Percentiles rank a stretch among this genome's conserved stretches.
Evolutionary conservation across 1,140 invertebrate genomes (phyloP).

Genomic region (Zaprionus gabonicus): DNA sequence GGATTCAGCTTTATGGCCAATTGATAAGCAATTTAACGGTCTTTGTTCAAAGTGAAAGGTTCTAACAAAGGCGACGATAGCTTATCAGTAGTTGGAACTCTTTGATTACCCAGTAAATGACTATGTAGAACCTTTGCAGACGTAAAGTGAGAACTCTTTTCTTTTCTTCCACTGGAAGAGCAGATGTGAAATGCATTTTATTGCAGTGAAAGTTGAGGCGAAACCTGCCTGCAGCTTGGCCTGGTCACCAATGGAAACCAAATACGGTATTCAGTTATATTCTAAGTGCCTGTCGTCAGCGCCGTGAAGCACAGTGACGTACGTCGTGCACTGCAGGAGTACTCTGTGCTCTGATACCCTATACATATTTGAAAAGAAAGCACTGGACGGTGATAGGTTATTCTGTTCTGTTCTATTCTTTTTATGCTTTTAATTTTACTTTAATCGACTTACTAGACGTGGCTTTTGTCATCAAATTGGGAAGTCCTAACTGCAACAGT

Average conservation of each 20-base stretch:
- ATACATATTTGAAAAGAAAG: no score
- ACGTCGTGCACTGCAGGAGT: no score
- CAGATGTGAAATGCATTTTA: slow-evolving; percentile 27
- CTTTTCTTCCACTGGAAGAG: no score
- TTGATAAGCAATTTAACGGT: slow-evolving; percentile 33
- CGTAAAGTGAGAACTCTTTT: no score
- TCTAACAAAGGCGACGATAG: slow-evolving; percentile 13
- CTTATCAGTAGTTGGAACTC: neutral
- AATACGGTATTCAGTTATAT: slow-evolving; percentile 20
- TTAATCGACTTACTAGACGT: no score
- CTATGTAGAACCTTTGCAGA: neutral
- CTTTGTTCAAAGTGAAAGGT: slow-evolving; percentile 65
- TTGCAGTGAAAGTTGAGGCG: slow-evolving; percentile 56
- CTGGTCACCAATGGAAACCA: slow-evolving; percentile 40
- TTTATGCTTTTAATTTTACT: no score
- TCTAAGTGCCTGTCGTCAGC: slow-evolving; percentile 13
- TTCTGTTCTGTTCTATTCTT: no score
- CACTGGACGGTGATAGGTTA: no score
- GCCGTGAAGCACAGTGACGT: neutral
- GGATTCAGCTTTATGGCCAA: neutral
- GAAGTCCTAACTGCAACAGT: no score
- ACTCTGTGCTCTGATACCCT: no score
- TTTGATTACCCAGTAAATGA: slow-evolving; percentile 16
- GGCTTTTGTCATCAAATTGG: no score
- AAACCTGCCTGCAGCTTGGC: slow-evolving; percentile 42